Evolutionary conservation across 2,113 vertebrate species (phyloP).

Genomic region (Cheilinus undulatus): DNA sequence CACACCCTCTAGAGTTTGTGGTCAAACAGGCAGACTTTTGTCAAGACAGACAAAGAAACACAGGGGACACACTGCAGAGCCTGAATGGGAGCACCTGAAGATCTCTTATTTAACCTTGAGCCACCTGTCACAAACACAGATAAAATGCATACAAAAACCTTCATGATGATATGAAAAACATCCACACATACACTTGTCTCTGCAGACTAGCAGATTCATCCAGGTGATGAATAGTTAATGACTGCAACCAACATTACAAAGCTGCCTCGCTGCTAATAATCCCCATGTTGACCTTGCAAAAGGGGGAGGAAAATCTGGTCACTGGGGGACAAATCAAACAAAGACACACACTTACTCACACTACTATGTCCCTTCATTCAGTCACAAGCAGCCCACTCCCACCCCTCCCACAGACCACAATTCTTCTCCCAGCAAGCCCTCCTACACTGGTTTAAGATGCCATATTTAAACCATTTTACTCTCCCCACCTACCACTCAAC

Average conservation of each 20-base stretch:
- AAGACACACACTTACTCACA: constrained; percentile 28
- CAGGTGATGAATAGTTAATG: constrained; percentile 81
- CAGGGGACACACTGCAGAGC: constrained; percentile 23
- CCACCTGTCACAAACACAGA: constrained; percentile 29
- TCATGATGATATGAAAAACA: constrained; percentile 26
- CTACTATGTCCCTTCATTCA: constrained; percentile 7
- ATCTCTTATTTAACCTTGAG: neutral
- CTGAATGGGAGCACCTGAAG: constrained; percentile 10
- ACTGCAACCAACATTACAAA: constrained; percentile 61
- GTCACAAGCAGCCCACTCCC: neutral
- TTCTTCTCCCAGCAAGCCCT: constrained; percentile 1
- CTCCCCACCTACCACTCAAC: neutral
- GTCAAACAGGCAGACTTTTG: constrained; percentile 42
- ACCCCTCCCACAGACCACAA: neutral
- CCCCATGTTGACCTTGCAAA: constrained; percentile 72
- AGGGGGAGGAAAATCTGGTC: constrained; percentile 33
- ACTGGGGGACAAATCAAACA: constrained; percentile 36
- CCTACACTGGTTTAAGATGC: neutral
- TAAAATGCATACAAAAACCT: constrained; percentile 5
- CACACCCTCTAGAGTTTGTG: constrained; percentile 50
- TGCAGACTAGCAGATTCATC: constrained; percentile 16
- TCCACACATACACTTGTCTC: constrained; percentile 8
- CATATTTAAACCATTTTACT: constrained; percentile 11
- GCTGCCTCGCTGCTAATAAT: constrained; percentile 51
- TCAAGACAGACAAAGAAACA: constrained; percentile 38